Conservation (phyloP, 2,888 invertebrate genomes). For the Caenorhabditis macrosperma region DNA sequence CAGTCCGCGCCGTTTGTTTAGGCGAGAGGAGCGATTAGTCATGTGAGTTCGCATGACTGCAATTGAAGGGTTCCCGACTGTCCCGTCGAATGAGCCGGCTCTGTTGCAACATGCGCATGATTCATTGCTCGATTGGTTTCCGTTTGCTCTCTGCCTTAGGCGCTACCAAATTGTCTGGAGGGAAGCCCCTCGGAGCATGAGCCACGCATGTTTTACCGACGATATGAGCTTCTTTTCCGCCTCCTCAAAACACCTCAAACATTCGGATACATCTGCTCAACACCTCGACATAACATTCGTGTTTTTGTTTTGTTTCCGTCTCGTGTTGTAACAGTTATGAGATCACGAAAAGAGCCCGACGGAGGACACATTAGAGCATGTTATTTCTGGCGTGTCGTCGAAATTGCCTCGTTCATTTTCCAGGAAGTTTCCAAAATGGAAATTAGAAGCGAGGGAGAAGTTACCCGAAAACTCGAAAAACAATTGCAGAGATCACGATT, state of each 20-base stretch:
- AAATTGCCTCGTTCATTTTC: not conserved
- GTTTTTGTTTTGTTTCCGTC: not conserved
- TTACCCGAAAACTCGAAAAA: not conserved
- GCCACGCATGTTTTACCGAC: slow-evolving; percentile 16
- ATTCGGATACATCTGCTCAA: slow-evolving; percentile 31
- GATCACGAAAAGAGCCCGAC: not conserved
- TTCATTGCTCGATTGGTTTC: not conserved
- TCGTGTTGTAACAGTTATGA: not conserved
- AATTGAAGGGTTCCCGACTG: not conserved
- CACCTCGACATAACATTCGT: slow-evolving; percentile 34
- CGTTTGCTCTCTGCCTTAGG: not conserved
- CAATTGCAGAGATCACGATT: not conserved
- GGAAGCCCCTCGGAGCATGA: not conserved
- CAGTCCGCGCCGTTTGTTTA: not conserved
- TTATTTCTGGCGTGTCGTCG: not conserved
- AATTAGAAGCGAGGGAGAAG: not conserved
- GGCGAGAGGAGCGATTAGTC: not conserved
- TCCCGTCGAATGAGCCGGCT: not conserved
- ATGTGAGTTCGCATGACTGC: not conserved
- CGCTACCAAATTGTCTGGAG: not conserved
- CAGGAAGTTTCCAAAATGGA: not conserved
- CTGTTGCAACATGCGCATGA: not conserved
- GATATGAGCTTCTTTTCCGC: not conserved
- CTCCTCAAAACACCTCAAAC: slow-evolving; percentile 1
- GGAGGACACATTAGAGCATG: no score